Evolutionary conservation across 2,888 invertebrate species (phyloP).

Genomic region (Rhamnusium bicolor): DNA sequence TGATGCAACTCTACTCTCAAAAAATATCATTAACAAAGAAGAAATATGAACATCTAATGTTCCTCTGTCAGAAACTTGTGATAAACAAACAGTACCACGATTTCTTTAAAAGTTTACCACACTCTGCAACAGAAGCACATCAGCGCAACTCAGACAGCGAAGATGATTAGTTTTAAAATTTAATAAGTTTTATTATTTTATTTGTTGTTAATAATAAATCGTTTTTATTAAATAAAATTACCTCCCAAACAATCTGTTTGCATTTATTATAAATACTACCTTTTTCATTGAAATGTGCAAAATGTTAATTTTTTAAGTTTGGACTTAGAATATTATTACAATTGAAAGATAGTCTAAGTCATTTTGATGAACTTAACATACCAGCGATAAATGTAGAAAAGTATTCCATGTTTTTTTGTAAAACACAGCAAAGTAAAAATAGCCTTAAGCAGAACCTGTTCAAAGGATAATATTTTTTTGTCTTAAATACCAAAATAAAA

Average conservation of each 20-base stretch:
- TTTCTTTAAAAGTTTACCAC: too few relatives aligned
- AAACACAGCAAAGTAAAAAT: background rate
- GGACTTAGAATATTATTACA: too few relatives aligned
- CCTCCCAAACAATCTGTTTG: too few relatives aligned
- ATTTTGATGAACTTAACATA: too few relatives aligned
- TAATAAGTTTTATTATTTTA: background rate
- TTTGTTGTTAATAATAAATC: background rate
- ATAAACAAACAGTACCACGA: background rate
- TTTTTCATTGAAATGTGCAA: too few relatives aligned
- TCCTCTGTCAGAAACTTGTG: background rate
- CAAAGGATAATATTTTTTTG: background rate
- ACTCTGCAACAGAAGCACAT: too few relatives aligned
- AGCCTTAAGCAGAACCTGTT: background rate
- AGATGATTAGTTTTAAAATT: background rate
- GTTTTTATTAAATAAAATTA: background rate
- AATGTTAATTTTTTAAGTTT: too few relatives aligned
- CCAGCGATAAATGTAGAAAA: background rate
- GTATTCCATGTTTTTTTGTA: background rate
- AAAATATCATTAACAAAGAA: background rate
- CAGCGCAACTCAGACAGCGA: too few relatives aligned
- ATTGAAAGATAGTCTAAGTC: too few relatives aligned
- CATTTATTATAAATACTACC: too few relatives aligned
- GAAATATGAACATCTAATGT: conserved; percentile 20
- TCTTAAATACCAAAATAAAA: too few relatives aligned
- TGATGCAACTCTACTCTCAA: background rate